These are phyloP conservation scores for Eupeodes luniger DNA, from an alignment of 2,888 invertebrate genomes.

Conservation along the genomic window DNA sequence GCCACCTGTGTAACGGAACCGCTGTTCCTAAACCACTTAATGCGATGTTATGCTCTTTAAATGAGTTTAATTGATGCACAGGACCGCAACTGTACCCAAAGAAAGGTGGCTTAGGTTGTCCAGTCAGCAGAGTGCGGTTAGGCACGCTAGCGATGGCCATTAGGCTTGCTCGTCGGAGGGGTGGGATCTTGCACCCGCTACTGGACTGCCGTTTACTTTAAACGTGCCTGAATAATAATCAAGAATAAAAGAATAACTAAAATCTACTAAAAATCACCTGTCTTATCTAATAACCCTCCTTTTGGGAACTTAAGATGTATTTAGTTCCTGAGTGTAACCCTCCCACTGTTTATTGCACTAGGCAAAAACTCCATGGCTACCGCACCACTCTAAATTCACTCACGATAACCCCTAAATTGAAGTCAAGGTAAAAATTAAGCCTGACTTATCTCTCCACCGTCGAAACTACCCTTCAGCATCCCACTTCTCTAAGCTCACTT, in stretches of 20 bases:
- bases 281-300: no score
- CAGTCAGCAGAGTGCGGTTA: conserved; percentile 1
- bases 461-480: background rate
- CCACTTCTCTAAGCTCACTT: background rate
- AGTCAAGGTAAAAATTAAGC: no score
- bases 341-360: conserved; percentile 5
- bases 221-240: background rate
- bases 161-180: conserved; percentile 4
- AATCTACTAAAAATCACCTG: no score
- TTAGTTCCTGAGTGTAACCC: conserved; percentile 1
- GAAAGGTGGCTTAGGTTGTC: background rate
- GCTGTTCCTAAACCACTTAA: background rate
- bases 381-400: background rate
- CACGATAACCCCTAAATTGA: background rate
- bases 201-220: conserved; percentile 9
- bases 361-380: conserved; percentile 8
- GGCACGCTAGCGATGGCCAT: conserved; percentile 14
- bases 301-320: background rate
- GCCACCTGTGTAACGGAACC: conserved; percentile 14
- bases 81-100: background rate
- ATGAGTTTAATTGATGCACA: background rate
- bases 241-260: background rate
- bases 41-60: no score
- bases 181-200: background rate
- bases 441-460: no score